A percentile compares a stretch with the other conserved stretches of the same genome.
Conservation (phyloP, 2,113 vertebrate genomes). For the Esox niger region DNA sequence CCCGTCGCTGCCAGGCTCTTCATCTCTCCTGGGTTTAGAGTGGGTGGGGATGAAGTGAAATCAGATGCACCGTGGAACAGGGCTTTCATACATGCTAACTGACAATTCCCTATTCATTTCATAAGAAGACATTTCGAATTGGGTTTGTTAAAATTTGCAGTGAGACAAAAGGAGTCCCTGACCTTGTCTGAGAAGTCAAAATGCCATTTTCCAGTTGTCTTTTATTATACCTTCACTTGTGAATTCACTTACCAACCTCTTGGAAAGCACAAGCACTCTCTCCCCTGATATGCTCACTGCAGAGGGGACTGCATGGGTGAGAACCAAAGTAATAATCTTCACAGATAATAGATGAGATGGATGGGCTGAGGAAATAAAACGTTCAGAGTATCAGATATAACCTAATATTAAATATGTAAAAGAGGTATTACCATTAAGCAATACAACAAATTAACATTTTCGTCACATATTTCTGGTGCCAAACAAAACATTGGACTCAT, state of each 20-base stretch:
- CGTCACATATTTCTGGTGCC: too few relatives aligned
- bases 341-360: too few relatives aligned
- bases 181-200: neutral
- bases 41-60: constrained; percentile 4
- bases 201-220: neutral
- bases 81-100: constrained; percentile 4
- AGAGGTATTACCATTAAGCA: too few relatives aligned
- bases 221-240: neutral
- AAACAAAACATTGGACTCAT: too few relatives aligned
- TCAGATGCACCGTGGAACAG: neutral
- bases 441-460: too few relatives aligned
- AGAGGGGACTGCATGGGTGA: too few relatives aligned
- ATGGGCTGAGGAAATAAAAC: too few relatives aligned
- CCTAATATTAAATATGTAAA: too few relatives aligned
- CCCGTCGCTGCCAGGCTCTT: neutral
- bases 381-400: too few relatives aligned
- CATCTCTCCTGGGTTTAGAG: neutral
- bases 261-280: neutral
- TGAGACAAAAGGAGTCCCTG: neutral
- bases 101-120: constrained; percentile 18
- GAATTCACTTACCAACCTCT: neutral
- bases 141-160: neutral
- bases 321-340: too few relatives aligned
- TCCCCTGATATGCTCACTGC: neutral
- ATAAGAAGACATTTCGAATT: neutral